Conservation (phyloP, 2,888 invertebrate species). For the Napeogenes sylphis region DNA sequence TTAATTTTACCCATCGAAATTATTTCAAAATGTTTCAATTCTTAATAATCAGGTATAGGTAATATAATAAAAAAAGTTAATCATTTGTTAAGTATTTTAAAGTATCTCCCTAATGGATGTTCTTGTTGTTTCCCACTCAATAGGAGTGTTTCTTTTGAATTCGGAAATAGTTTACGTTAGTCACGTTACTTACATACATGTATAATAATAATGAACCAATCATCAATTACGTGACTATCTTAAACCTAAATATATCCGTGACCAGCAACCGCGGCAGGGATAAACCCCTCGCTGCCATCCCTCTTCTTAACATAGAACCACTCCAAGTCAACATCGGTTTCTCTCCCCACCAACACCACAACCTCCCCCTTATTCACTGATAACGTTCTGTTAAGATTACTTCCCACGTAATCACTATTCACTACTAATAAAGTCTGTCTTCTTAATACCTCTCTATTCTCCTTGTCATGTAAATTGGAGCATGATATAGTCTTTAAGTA, state of each 20-base stretch:
- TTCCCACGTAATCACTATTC: slow-evolving; percentile 79
- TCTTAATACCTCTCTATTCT: slow-evolving; percentile 50
- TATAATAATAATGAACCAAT: too few relatives aligned
- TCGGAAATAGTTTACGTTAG: too few relatives aligned
- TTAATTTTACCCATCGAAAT: too few relatives aligned
- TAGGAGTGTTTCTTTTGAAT: too few relatives aligned
- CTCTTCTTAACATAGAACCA: slow-evolving; percentile 87
- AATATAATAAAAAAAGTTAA: too few relatives aligned
- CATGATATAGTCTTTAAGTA: slow-evolving; percentile 79
- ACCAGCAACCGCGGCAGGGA: slow-evolving; percentile 86
- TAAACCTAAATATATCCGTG: slow-evolving; percentile 82
- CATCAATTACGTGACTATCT: too few relatives aligned
- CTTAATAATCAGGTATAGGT: too few relatives aligned
- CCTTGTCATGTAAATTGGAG: slow-evolving; percentile 48
- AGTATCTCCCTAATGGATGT: too few relatives aligned
- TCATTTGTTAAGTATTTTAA: too few relatives aligned
- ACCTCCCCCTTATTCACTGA: slow-evolving; percentile 85
- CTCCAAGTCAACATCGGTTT: slow-evolving; percentile 78
- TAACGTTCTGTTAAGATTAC: slow-evolving; percentile 78
- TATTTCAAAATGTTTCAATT: too few relatives aligned
- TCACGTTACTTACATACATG: too few relatives aligned
- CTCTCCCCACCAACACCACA: slow-evolving; percentile 79
- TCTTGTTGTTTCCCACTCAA: too few relatives aligned
- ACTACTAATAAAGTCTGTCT: slow-evolving; percentile 85
- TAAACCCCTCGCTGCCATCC: slow-evolving; percentile 85